Evolutionary conservation across 2,797 vertebrate genomes (phyloP), one percentile per base, ranked within the genome.

Genomic region (Crocodylus rhombifer): DNA sequence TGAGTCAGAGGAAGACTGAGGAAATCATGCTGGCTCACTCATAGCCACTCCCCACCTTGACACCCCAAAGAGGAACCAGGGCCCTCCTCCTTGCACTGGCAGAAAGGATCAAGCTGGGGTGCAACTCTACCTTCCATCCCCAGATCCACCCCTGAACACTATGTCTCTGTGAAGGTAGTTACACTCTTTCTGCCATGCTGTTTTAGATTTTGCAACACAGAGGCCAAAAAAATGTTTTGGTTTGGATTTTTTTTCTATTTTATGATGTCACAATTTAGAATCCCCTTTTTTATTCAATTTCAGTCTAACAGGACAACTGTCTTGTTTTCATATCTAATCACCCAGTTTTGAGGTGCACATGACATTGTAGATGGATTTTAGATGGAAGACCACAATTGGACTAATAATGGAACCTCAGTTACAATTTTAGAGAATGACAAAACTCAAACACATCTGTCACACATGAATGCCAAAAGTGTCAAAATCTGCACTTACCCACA

Each of bases 401-500:
- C 51, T 86, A 63, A 57, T 28, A 82, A 77, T 10, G 91, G 21
- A 17, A 89, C 80, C n/a, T 57, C 76, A 90, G 69, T 86, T 56
- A 84, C 60, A 91, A 5, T 9, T 26, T 89, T 82, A 86, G 8
- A 77, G 61, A 83, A 74, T 20, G 78, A 73, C 30, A 62, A 75
- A 89, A 67, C n/a, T 26, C 73, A 57, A 73, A 56, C 69, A 65
- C 28, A n/a, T 91, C 73, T 90, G 65, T 1, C 0, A 36, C 87
- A 21, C 14, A 64, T 11, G 23, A 91, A 75, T 30, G 36, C 88
- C 62, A 88, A 79, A 91, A 21, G 65, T 16, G 42, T 85, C 15
- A 82, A 86, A 93, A 80, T 77, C 55, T 57, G 77, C 79, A 99
- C 99, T 98, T 97, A 99, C 99, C 99, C 99, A 99, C 81, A 99